These are phyloP conservation scores for Tupiocoris notatus DNA, from an alignment of 2,888 invertebrate species.

Conservation along the genomic window DNA sequence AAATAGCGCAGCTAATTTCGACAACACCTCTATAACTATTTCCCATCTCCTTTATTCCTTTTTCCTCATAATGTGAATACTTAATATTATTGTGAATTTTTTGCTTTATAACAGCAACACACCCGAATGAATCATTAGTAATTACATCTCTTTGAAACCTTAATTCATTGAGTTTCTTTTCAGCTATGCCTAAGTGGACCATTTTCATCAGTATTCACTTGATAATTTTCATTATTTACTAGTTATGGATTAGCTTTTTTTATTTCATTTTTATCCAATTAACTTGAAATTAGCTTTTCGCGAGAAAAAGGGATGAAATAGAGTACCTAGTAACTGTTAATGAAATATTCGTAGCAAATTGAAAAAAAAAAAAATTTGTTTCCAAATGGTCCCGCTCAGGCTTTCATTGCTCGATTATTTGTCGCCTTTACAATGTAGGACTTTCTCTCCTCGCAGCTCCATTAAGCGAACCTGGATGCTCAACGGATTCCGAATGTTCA, in stretches of 20 bases:
- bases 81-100: conserved; percentile 7
- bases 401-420: no score
- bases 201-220: no score
- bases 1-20: conserved; percentile 23
- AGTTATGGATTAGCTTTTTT: background rate
- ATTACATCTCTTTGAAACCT: no score
- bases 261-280: background rate
- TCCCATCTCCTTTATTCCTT: background rate
- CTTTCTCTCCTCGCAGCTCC: background rate
- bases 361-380: background rate
- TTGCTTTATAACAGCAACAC: conserved; percentile 30
- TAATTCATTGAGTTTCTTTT: no score
- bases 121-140: background rate
- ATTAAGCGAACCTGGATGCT: conserved; percentile 60
- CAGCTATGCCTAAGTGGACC: no score
- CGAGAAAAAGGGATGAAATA: background rate
- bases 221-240: background rate
- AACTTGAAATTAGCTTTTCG: background rate
- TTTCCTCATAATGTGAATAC: conserved; percentile 1
- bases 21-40: background rate
- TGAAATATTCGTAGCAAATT: background rate
- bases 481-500: conserved; percentile 69
- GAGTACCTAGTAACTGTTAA: background rate
- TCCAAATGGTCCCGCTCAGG: background rate
- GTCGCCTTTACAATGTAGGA: no score